Conservation (phyloP, 2,797 vertebrate species). For the Sebastiscus albofasciatus region DNA sequence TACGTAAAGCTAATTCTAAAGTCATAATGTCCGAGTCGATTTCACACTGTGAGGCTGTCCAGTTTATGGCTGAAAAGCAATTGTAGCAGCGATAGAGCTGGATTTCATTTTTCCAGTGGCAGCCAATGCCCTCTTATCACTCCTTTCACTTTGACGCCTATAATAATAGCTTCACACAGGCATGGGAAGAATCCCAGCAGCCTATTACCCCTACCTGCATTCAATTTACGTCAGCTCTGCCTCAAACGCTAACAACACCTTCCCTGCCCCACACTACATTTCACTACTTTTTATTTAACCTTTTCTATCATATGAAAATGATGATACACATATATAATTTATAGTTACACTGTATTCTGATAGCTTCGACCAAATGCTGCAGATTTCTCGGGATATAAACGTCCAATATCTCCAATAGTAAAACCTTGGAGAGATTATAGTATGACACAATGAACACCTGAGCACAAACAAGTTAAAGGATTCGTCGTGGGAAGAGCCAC, state of each 20-base stretch:
- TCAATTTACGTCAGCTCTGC: slow-evolving; percentile 41
- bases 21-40: slow-evolving; percentile 28
- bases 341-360: background rate
- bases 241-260: slow-evolving; percentile 31
- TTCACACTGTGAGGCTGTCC: slow-evolving; percentile 39
- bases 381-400: background rate
- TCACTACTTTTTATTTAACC: background rate
- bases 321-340: background rate
- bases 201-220: slow-evolving; percentile 59
- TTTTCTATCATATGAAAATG: background rate
- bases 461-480: background rate
- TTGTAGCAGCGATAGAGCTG: slow-evolving; percentile 43
- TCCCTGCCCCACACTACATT: background rate
- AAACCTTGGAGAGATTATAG: background rate
- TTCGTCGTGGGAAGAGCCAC: background rate
- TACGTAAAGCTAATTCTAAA: slow-evolving; percentile 33
- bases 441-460: background rate
- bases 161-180: slow-evolving; percentile 60
- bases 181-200: slow-evolving; percentile 51
- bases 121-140: slow-evolving; percentile 51
- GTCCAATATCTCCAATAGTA: background rate
- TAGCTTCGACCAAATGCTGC: background rate
- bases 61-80: slow-evolving; percentile 52
- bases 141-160: slow-evolving; percentile 60
- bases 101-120: slow-evolving; percentile 56